Base-by-base conservation (phyloP, 2,888 invertebrate genomes). In the Epinotia brunnichana region DNA sequence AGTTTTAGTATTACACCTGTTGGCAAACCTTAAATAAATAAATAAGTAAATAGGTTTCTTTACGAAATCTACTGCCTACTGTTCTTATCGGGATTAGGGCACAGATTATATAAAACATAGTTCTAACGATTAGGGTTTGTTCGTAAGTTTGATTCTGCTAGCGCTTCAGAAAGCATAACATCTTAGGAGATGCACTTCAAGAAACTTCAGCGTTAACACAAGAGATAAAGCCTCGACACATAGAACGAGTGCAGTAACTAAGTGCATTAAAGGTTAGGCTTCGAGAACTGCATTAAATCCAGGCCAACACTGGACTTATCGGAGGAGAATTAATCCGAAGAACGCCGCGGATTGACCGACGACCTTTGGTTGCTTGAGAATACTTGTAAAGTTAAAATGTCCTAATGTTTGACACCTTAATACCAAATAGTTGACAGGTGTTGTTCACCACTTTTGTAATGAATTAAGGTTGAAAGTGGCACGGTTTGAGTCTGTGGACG, bases 281-380 rank as follows among this genome's bases (percentile, higher is more conserved):
- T 2, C 24, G 21, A n/a, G 29, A 57, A 13, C 56, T 56, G 15
- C 24, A 24, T 56, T 56, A 56, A 24, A 56, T 56, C 56, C 24
- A 17, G 17, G 17, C 19, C 57, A 48, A 17, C 17, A 11, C 13
- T 4, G 48, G 10, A 3, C 59, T 69, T 51, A 54, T 24, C 61
- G n/a, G 17, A 41, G 51, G 61, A 62, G 69, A 62, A 62, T n/a
- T 62, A 69, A 69, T 54, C 11, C 39, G 5, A 61, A 54, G 61
- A 54, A 39, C 35, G 53, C 15, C 44, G 4, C 15, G 15, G 15
- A 0, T 44, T 24, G 51, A 9, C 13, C 60, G 39, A 39, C 39
- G 0, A 19, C n/a, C 15, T 9, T 17, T n/a, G n/a, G 39, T 2
- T 39, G 39, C 39, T 39, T 29, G 5, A 29, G 29, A 29, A 29